Conservation (phyloP, 2,113 vertebrate genomes). For the Saguinus midas region DNA sequence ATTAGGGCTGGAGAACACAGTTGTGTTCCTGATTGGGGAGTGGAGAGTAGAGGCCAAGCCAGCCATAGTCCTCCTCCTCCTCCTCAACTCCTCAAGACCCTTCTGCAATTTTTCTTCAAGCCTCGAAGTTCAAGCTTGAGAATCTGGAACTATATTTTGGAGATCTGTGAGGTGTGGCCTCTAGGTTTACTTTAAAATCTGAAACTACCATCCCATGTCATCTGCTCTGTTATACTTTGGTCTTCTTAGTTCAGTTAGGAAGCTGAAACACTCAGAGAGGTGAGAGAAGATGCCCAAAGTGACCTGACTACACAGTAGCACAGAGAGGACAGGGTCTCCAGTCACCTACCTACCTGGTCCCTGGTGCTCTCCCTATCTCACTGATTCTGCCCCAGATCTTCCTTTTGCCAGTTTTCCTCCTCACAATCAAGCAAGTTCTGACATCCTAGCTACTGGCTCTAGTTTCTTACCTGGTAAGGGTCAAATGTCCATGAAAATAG, state of each 20-base stretch:
- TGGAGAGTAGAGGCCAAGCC: rapidly evolving
- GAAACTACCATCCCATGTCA: not conserved
- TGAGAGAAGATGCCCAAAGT: not conserved
- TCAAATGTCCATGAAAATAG: not conserved
- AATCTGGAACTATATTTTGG: not conserved
- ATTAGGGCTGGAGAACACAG: not conserved
- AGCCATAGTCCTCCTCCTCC: rapidly evolving
- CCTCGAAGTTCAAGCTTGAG: not conserved
- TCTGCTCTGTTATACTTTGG: not conserved
- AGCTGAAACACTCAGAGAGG: not conserved
- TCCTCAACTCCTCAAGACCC: too few species aligned
- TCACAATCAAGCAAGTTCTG: not conserved
- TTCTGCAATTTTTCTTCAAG: not conserved
- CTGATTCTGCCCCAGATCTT: not conserved
- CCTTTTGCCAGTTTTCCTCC: not conserved
- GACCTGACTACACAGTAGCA: not conserved
- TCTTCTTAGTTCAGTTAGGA: not conserved
- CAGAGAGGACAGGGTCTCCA: not conserved
- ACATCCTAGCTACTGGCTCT: not conserved
- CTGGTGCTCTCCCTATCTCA: rapidly evolving
- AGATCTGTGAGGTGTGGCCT: not conserved
- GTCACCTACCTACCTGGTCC: not conserved
- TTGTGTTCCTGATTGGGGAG: too few species aligned
- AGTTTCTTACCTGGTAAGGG: not conserved
- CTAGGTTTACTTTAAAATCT: not conserved